Percentiles rank a stretch among this genome's conserved stretches.
Conservation (phyloP, 2,113 vertebrate species). For the Pelmatolapia mariae region DNA sequence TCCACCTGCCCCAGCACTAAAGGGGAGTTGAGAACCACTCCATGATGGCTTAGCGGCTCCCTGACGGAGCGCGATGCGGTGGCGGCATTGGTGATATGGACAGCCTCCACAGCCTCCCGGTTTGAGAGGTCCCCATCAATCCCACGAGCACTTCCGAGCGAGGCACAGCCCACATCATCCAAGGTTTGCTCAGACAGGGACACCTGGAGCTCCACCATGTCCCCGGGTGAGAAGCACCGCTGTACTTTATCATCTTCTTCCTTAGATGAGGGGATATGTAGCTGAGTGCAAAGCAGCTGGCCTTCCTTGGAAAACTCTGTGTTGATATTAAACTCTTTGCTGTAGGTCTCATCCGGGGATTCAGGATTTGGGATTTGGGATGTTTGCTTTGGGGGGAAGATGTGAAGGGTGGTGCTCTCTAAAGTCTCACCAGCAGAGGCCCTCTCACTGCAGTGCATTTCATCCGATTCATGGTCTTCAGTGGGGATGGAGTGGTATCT, state of each 20-base stretch:
- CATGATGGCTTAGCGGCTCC: conserved; percentile 64
- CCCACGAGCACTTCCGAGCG: conserved; percentile 68
- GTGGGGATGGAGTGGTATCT: conserved; percentile 65
- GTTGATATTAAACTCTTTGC: conserved; percentile 52
- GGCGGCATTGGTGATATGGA: not conserved
- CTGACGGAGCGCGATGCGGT: conserved; percentile 49
- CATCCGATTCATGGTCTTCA: conserved; percentile 61
- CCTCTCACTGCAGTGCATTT: conserved; percentile 33
- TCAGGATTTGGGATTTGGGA: conserved; percentile 48
- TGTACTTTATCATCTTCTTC: conserved; percentile 20
- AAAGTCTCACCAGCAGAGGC: conserved; percentile 38
- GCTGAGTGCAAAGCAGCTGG: conserved; percentile 37
- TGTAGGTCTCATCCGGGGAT: conserved; percentile 56
- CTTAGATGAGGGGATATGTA: conserved; percentile 29
- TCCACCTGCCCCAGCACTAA: conserved; percentile 70
- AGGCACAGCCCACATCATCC: conserved; percentile 30
- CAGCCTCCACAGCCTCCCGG: not conserved
- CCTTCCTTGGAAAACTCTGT: conserved; percentile 26
- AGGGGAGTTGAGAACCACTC: conserved; percentile 57
- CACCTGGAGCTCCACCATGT: conserved; percentile 83
- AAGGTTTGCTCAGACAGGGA: conserved; percentile 72
- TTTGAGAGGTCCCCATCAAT: conserved; percentile 47
- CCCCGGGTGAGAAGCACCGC: conserved; percentile 54
- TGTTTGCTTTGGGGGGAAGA: conserved; percentile 46
- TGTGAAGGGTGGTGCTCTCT: conserved; percentile 79